A percentile compares a stretch with the other conserved stretches of the same genome.
phyloP scores from a whole-genome alignment of 30 jellyfish, hydroid and myxozoan genomes.

The Aurelia sp. region DNA sequence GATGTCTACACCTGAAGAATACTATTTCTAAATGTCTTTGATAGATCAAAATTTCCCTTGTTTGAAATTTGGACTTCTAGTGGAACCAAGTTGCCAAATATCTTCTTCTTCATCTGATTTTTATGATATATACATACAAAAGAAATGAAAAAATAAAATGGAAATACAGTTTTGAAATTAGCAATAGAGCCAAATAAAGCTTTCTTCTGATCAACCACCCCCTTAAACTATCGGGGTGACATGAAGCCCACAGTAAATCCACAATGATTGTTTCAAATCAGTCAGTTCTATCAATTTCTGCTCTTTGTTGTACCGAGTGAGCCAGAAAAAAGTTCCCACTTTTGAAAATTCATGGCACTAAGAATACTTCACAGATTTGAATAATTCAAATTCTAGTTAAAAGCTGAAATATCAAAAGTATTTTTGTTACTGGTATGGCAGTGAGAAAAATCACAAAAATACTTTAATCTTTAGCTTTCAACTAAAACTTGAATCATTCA shows the following conservation, averaged over 20 bases:
- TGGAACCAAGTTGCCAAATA: slow-evolving; percentile 6
- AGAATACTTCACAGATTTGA: too few relatives aligned
- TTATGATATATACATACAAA: slow-evolving; percentile 18
- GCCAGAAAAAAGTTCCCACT: too few relatives aligned
- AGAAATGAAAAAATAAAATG: slow-evolving; percentile 25
- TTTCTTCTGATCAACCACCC: slow-evolving; percentile 9
- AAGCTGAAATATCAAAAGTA: too few relatives aligned
- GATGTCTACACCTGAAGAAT: slow-evolving; percentile 1
- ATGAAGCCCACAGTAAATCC: not conserved
- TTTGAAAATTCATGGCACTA: too few relatives aligned
- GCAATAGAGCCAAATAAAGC: not conserved
- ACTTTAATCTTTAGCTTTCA: too few relatives aligned
- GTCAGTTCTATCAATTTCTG: slow-evolving; percentile 19
- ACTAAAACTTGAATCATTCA: too few relatives aligned
- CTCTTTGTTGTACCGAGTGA: too few relatives aligned
- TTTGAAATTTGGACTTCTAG: slow-evolving; percentile 11
- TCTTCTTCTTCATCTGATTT: slow-evolving; percentile 25
- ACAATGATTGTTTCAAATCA: slow-evolving; percentile 8
- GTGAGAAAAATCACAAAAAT: too few relatives aligned
- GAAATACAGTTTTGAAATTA: slow-evolving; percentile 10
- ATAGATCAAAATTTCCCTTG: slow-evolving; percentile 9
- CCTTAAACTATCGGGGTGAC: not conserved
- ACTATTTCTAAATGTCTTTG: slow-evolving; percentile 22
- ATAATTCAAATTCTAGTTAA: too few relatives aligned
- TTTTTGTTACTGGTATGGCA: too few relatives aligned